phyloP scores from a whole-genome alignment of 2,888 invertebrate genomes.

The Eupithecia dodoneata region DNA sequence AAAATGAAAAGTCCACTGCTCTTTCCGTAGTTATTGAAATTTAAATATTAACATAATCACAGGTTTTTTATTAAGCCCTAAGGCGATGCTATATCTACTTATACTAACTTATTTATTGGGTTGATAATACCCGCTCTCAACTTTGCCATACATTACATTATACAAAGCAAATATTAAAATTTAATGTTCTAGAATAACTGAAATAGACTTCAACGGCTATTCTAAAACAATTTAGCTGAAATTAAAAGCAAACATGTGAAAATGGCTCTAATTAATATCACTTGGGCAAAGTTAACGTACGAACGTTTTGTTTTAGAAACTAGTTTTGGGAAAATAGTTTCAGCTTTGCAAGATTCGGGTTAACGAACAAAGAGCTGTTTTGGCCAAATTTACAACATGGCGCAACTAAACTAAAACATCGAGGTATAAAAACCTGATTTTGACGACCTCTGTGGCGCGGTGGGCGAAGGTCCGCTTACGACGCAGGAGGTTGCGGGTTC shows the following conservation, averaged over 20 bases:
- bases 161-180: not conserved
- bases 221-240: conserved; percentile 16
- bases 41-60: no score
- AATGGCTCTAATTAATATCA: conserved; percentile 19
- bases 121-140: not conserved
- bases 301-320: not conserved
- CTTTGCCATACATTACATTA: not conserved
- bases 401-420: not conserved
- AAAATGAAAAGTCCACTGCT: no score
- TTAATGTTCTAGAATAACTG: not conserved
- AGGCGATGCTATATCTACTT: no score
- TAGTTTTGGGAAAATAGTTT: conserved; percentile 1
- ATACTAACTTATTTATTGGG: no score
- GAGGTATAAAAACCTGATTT: not conserved
- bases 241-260: conserved; percentile 17
- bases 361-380: not conserved
- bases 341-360: not conserved
- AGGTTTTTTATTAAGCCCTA: no score
- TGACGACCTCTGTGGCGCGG: no score
- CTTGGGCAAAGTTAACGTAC: not conserved
- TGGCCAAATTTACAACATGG: not conserved
- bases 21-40: not conserved
- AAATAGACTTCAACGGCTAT: not conserved
- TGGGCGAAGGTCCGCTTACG: no score
- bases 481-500: no score